Base-by-base conservation (phyloP, 2,888 invertebrate species). In the Lapara coniferarum region DNA sequence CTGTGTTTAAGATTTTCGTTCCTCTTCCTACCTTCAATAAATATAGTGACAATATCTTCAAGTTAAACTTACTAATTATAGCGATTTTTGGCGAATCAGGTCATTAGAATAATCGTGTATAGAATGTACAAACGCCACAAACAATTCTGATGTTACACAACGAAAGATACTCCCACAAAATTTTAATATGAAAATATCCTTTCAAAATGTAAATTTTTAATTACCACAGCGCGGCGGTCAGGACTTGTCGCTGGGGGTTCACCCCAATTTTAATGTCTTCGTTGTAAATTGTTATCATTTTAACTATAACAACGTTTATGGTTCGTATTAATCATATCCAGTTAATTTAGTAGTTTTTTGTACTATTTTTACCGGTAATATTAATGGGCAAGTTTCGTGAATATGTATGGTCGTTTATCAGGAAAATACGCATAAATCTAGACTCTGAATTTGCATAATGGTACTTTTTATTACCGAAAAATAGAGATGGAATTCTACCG, bases 171-270 rank as follows among this genome's bases (percentile, higher is more conserved):
- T 84, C 80, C 79, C 78, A 82, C 91, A 90, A 86, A 90, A 92
- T 91, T 91, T 92, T 91, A 92, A 92, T 92, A 91, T 91, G 84
- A 89, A 91, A 89, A 88, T 88, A 88, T 86, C 88, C 91, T 89
- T 89, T 89, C 85, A 88, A 88, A 90, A 91, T 91, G 90, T 91
- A 88, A 91, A 93, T 92, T 91, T 93, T 90, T 92, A 91, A 93
- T 92, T 88, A 90, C 86, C 63, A 16, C 10, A 13, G 63, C 63
- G 63, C 10, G 6, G 63, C 63, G 63, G 63, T 49, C 49, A 63
- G 63, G 44, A n/a, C 49, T 46, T 46, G 19, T 81, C 80, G 80
- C 71, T 76, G 73, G 76, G 75, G 71, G 66, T 70, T 75, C 76
- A 77, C 77, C 77, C 76, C 77, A 63, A 63, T 63, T 76, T 77